These are phyloP conservation scores for Lissocephala sabroskyi DNA, from an alignment of 2,888 invertebrate genomes.

Conservation along the genomic window DNA sequence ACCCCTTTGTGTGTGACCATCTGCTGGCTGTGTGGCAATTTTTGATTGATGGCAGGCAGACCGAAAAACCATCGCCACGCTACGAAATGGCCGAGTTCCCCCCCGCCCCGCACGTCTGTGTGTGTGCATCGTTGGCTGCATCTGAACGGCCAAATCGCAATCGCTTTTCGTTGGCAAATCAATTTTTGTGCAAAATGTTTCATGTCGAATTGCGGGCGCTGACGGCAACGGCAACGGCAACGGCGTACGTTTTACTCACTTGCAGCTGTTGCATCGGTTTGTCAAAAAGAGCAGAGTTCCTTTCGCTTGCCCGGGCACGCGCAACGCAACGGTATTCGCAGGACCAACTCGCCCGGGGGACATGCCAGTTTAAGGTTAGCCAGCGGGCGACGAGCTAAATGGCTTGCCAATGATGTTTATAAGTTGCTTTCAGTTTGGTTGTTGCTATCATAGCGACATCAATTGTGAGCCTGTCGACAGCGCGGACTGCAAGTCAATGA, in stretches of 20 bases:
- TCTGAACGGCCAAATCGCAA: conserved; percentile 14
- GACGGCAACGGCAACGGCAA: too few relatives aligned
- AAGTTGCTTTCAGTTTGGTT: conserved; percentile 22
- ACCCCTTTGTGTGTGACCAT: background rate
- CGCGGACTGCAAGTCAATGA: conserved; percentile 24
- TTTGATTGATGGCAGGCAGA: conserved; percentile 34
- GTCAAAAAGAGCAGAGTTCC: too few relatives aligned
- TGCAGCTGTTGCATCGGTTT: conserved; percentile 39
- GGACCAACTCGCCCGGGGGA: too few relatives aligned
- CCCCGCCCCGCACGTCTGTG: background rate
- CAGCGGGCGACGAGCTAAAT: too few relatives aligned
- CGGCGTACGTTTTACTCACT: conserved; percentile 17
- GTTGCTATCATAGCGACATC: too few relatives aligned
- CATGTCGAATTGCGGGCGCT: conserved; percentile 18
- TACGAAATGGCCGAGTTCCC: too few relatives aligned
- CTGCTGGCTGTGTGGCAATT: conserved; percentile 21
- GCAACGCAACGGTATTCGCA: too few relatives aligned
- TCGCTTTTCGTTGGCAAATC: conserved; percentile 34
- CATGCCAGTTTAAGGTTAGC: too few relatives aligned
- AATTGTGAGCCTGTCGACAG: conserved; percentile 36
- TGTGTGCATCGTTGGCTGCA: conserved; percentile 11
- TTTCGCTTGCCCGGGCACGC: background rate
- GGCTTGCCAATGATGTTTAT: too few relatives aligned
- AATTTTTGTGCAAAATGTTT: conserved; percentile 45
- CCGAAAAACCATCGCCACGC: too few relatives aligned